Evolutionary conservation across 2,888 invertebrate genomes (phyloP).

Genomic region (Cyaniris semiargus): DNA sequence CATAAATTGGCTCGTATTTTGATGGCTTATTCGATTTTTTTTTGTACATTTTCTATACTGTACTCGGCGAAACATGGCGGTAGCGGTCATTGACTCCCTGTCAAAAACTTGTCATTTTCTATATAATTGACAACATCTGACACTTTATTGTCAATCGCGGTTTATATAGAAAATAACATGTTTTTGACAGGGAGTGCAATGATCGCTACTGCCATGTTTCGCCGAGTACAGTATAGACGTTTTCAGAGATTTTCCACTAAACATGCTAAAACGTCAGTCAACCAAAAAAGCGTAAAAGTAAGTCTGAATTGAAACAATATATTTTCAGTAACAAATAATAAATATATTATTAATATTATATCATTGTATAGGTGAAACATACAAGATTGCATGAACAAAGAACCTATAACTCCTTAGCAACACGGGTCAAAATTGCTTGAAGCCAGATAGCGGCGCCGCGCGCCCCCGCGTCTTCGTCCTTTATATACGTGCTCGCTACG

Average conservation of each 20-base stretch:
- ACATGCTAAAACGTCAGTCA: not conserved
- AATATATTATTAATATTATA: not conserved
- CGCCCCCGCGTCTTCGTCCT: constrained; percentile 86
- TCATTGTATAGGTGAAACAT: not conserved
- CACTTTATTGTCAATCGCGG: no score
- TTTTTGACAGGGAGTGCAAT: no score
- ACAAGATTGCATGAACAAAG: constrained; percentile 9
- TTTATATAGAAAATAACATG: no score
- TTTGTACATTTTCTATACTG: not conserved
- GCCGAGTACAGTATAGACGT: no score
- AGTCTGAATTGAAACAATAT: not conserved
- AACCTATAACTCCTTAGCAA: constrained; percentile 43
- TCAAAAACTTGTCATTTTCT: no score
- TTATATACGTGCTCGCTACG: constrained; percentile 75
- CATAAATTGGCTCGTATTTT: no score
- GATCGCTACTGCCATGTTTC: no score
- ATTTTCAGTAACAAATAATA: not conserved
- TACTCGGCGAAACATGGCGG: no score
- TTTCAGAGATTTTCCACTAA: not conserved
- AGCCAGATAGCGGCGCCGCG: constrained; percentile 83
- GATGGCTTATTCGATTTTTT: not conserved
- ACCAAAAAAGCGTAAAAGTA: not conserved
- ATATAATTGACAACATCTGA: no score
- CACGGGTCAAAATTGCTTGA: constrained; percentile 64
- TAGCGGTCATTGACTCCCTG: no score